Conservation (phyloP, 2,797 vertebrate species). For the Premnoplex brunnescens region DNA sequence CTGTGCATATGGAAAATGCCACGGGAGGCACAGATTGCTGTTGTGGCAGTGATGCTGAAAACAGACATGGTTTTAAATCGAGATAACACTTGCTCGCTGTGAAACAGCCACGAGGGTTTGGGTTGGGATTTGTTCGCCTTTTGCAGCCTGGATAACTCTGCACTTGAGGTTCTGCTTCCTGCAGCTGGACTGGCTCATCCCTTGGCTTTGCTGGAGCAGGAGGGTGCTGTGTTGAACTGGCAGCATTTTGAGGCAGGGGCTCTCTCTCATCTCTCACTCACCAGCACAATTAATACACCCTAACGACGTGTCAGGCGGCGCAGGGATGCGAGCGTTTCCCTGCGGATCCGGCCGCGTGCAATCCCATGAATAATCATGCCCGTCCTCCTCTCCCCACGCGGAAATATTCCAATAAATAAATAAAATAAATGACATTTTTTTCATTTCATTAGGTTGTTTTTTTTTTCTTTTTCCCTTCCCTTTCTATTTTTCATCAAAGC, state of each 20-base stretch:
- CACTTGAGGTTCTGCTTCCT: neutral
- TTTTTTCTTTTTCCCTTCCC: neutral
- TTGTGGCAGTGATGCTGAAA: neutral
- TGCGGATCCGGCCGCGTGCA: neutral
- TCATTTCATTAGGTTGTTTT: neutral
- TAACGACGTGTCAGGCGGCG: neutral
- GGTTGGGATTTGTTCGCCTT: neutral
- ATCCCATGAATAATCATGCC: neutral
- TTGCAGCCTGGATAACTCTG: neutral
- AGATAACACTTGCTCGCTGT: rapidly evolving
- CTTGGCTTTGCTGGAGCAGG: neutral
- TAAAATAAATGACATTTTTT: slow-evolving; percentile 5
- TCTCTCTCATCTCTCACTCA: neutral
- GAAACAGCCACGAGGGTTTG: neutral
- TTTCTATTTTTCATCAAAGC: slow-evolving; percentile 44
- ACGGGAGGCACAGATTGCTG: neutral
- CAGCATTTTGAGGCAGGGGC: neutral
- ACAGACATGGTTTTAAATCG: neutral
- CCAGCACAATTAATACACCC: neutral
- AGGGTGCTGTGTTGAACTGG: neutral
- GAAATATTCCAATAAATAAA: slow-evolving; percentile 41
- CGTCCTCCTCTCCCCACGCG: neutral
- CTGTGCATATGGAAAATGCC: neutral
- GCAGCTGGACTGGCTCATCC: rapidly evolving
- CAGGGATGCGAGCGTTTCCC: neutral